Base-by-base conservation (phyloP, 2,888 invertebrate genomes). In the Lobophora halterata region DNA sequence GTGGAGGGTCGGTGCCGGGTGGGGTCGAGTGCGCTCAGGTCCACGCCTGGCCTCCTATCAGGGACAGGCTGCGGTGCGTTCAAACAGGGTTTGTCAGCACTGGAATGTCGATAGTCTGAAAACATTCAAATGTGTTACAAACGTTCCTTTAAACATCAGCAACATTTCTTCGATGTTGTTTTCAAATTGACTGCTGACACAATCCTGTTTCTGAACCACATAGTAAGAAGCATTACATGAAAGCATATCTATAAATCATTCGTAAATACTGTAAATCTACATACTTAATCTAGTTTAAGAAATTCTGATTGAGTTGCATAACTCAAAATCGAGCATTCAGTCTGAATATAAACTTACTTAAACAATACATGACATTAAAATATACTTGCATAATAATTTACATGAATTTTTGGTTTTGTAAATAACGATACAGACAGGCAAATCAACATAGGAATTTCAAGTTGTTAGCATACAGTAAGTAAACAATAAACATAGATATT, bases 71-170 rank as follows among this genome's bases (percentile, higher is more conserved):
- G 65, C 48, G 71, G 70, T 56, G 65, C 60, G 54, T 73, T 75
- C 61, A 65, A 65, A 61, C 71, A 68, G 62, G 78, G 77, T 61
- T 75, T 83, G 79, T 88, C 88, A 89, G 88, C 88, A 79, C 82
- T 88, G 86, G 90, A 90, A 90, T 87, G 90, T 90, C 90, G 91
- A 91, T 89, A 90, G 88, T 89, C 91, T 91, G 88, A 52, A 81
- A 80, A 59, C 40, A 45, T 28, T 27, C 14, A n/a, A n/a, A n/a
- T n/a, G n/a, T n/a, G n/a, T n/a, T n/a, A n/a, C n/a, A n/a, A n/a
- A n/a, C n/a, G n/a, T n/a, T n/a, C n/a, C n/a, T n/a, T n/a, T n/a
- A n/a, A n/a, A n/a, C n/a, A n/a, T n/a, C n/a, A n/a, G n/a, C n/a
- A n/a, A n/a, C n/a, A n/a, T n/a, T n/a, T n/a, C n/a, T n/a, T n/a